These are phyloP conservation scores for Phyllopteryx taeniolatus DNA, from an alignment of 2,113 vertebrate species.

Conservation along the genomic window DNA sequence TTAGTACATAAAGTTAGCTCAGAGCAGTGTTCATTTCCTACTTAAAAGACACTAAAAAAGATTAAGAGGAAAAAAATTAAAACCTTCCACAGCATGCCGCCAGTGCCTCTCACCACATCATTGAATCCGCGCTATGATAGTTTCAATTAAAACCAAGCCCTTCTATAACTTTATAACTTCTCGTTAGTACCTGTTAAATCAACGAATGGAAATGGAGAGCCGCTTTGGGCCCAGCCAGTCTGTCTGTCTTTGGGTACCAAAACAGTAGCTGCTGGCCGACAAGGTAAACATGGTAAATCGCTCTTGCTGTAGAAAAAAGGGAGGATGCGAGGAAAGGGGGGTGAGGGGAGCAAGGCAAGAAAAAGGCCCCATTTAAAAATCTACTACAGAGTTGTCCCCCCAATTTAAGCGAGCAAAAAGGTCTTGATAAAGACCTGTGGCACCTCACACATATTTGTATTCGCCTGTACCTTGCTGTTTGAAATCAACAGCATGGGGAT, in stretches of 20 bases:
- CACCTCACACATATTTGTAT: background rate
- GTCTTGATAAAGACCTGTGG: background rate
- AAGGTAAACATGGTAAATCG: constrained; percentile 16
- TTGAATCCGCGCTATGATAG: constrained; percentile 29
- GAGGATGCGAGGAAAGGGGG: background rate
- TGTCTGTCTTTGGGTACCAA: constrained; percentile 37
- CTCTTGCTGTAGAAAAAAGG: constrained; percentile 18
- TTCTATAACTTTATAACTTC: background rate
- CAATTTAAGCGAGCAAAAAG: constrained; percentile 32
- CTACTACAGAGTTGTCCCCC: constrained; percentile 10
- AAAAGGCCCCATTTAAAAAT: constrained; percentile 34
- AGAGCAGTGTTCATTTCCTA: constrained; percentile 80
- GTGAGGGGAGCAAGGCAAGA: constrained; percentile 18
- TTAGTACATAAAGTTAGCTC: constrained; percentile 67
- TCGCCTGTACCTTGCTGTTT: constrained; percentile 35
- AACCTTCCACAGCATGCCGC: constrained; percentile 69
- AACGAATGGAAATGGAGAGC: background rate
- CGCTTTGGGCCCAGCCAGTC: constrained; percentile 19
- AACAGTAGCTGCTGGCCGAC: constrained; percentile 43
- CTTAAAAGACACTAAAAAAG: constrained; percentile 73
- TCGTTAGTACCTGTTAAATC: constrained; percentile 9
- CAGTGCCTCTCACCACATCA: constrained; percentile 40
- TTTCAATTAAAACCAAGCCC: constrained; percentile 22
- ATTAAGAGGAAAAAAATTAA: constrained; percentile 61
- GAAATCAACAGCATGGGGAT: constrained; percentile 55